Conservation (phyloP, 2,888 invertebrate species). For the Caradrina kadenii region DNA sequence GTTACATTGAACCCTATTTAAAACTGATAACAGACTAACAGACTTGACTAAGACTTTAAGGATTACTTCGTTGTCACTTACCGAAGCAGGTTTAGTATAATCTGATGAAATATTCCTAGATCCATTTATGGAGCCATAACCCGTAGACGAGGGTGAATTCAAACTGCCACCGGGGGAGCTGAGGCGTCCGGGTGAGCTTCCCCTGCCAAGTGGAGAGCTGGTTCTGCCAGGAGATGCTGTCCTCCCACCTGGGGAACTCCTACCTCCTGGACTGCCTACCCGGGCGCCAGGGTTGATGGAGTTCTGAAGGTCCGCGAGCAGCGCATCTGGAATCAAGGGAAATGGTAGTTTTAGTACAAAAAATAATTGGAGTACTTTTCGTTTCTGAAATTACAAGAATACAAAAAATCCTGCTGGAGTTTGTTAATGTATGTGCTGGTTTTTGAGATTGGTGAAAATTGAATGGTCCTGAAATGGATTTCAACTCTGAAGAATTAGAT, state of each 20-base stretch:
- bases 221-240: conserved; percentile 74
- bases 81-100: conserved; percentile 91
- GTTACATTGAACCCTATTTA: neutral
- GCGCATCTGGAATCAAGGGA: conserved; percentile 94
- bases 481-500: neutral
- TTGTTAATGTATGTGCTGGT: no score
- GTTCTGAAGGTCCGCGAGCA: conserved; percentile 98
- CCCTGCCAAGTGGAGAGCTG: conserved; percentile 80
- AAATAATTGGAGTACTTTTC: neutral
- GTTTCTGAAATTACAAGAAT: neutral
- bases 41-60: conserved; percentile 4
- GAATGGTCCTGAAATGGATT: no score
- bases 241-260: conserved; percentile 88
- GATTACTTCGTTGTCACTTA: conserved; percentile 77
- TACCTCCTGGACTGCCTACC: conserved; percentile 83
- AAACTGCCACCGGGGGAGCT: conserved; percentile 87
- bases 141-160: conserved; percentile 90
- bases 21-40: neutral
- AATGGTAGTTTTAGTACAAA: conserved; percentile 23
- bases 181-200: conserved; percentile 90
- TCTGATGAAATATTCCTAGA: conserved; percentile 88
- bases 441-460: no score
- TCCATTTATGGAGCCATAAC: conserved; percentile 95
- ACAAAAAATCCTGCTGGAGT: neutral
- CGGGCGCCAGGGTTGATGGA: conserved; percentile 94